A percentile compares a stretch with the other conserved stretches of the same genome.
These are phyloP conservation scores for Lytechinus pictus DNA, from an alignment of 35 echinoderm and acorn worm genomes.

Conservation along the genomic window DNA sequence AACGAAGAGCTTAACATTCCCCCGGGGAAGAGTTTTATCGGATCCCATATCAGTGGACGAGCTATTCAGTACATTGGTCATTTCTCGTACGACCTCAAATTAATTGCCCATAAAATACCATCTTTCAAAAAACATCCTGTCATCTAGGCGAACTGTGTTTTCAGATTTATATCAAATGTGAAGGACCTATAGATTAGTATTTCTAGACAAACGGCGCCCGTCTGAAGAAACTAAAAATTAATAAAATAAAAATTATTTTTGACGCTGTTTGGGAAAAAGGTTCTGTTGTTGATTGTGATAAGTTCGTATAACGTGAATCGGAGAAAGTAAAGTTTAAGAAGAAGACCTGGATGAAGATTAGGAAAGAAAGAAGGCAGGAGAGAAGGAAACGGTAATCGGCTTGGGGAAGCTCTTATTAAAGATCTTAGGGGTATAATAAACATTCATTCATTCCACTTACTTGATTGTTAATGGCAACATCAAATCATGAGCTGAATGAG, in stretches of 20 bases:
- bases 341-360: background rate
- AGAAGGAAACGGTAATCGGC: background rate
- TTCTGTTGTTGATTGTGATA: background rate
- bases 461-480: no score
- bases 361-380: background rate
- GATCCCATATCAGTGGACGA: background rate
- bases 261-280: background rate
- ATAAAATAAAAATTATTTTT: background rate
- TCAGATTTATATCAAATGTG: background rate
- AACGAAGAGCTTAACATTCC: background rate
- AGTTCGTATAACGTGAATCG: background rate
- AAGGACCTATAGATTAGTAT: conserved; percentile 4
- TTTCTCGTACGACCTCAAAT: background rate
- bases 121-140: background rate
- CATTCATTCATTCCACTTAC: no score
- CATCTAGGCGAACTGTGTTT: background rate
- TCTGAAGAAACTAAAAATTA: background rate
- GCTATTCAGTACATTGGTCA: background rate
- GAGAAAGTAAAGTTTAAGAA: background rate
- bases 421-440: no score
- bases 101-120: background rate
- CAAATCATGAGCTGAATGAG: no score
- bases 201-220: background rate
- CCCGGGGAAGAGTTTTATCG: background rate
- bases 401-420: no score